phyloP scores from a whole-genome alignment of 1,140 invertebrate genomes.

The Lepidurus apus region DNA sequence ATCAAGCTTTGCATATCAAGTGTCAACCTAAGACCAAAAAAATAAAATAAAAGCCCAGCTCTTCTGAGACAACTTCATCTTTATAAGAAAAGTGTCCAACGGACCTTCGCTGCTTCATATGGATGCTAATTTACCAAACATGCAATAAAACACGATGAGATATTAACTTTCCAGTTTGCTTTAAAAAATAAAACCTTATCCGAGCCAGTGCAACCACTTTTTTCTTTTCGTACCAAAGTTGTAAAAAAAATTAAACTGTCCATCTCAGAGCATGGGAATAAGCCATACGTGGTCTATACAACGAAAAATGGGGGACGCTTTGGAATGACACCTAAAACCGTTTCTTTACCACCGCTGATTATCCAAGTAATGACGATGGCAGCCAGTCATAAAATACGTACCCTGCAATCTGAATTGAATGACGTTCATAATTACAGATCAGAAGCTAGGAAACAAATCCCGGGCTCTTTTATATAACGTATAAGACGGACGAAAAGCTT shows the following conservation, averaged over 20 bases:
- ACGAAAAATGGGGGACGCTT: background rate
- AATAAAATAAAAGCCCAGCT: background rate
- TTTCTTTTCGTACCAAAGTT: background rate
- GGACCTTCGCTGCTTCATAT: background rate
- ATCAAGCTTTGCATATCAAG: background rate
- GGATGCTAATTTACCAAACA: background rate
- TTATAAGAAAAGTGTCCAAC: background rate
- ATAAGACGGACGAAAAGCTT: background rate
- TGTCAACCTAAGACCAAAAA: background rate
- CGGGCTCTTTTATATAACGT: background rate
- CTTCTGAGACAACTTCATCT: background rate
- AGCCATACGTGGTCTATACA: background rate
- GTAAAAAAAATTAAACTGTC: background rate
- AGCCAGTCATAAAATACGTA: constrained; percentile 19
- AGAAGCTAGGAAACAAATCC: background rate
- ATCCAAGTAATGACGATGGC: background rate
- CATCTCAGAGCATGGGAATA: background rate
- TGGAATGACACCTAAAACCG: constrained; percentile 4
- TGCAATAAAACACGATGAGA: background rate
- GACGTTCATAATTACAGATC: constrained; percentile 19
- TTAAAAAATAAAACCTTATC: background rate
- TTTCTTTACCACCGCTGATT: constrained; percentile 15
- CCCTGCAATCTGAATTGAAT: background rate
- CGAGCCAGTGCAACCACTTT: background rate
- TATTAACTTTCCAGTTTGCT: constrained; percentile 10